Percentiles rank a stretch among this genome's conserved stretches.
Evolutionary conservation across 2,888 invertebrate species (phyloP).

Genomic region (Sesia apiformis): DNA sequence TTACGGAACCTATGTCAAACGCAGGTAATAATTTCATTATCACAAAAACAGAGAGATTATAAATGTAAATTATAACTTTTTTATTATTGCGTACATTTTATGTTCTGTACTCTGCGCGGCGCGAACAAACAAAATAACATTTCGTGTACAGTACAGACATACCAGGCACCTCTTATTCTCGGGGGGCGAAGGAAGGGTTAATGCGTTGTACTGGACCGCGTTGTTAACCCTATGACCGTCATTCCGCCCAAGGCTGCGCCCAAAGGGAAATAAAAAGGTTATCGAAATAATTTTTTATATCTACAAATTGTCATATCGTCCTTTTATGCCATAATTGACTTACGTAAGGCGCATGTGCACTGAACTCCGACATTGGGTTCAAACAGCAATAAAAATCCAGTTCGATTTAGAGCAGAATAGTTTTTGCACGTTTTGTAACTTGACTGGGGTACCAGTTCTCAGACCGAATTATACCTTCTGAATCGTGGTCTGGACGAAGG

Average conservation of each 20-base stretch:
- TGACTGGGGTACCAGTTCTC: no score
- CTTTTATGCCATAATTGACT: background rate
- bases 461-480: no score
- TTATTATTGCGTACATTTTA: background rate
- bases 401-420: no score
- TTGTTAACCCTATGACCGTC: constrained; percentile 41
- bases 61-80: background rate
- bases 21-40: no score
- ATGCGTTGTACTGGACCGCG: constrained; percentile 36
- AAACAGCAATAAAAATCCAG: no score
- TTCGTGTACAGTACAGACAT: background rate
- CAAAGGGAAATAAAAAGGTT: constrained; percentile 42
- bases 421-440: no score
- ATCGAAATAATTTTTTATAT: constrained; percentile 48
- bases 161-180: constrained; percentile 6
- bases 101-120: background rate
- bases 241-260: constrained; percentile 33
- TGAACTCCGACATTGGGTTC: no score
- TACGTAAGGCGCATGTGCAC: no score
- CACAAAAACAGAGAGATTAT: background rate
- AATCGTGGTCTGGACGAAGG: no score
- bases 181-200: constrained; percentile 38
- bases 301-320: constrained; percentile 31
- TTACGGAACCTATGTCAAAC: no score
- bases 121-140: background rate